These are phyloP conservation scores for Gryon sp. DNA, from an alignment of 1,140 invertebrate species.

Conservation along the genomic window DNA sequence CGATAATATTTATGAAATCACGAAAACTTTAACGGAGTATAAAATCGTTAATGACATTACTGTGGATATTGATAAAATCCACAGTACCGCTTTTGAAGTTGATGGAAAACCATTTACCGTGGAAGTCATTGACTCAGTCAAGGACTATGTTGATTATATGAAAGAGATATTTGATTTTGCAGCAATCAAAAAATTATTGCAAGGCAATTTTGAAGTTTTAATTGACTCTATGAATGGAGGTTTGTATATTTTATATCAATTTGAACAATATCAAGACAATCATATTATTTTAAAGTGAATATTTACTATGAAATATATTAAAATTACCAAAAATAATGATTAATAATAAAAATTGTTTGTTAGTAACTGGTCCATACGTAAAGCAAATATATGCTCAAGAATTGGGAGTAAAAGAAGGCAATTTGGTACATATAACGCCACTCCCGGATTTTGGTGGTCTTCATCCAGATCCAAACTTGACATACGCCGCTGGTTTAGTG, in stretches of 20 bases:
- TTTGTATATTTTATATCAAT: constrained; percentile 74
- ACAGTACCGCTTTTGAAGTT: constrained; percentile 80
- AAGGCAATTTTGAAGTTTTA: constrained; percentile 91
- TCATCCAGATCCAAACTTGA: constrained; percentile 99
- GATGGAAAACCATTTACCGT: constrained; percentile 89
- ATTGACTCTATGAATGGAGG: constrained; percentile 97
- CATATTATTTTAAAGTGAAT: background rate
- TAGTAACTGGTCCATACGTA: constrained; percentile 98
- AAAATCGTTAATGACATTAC: constrained; percentile 87
- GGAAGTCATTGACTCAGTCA: constrained; percentile 94
- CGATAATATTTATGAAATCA: constrained; percentile 92
- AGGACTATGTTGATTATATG: constrained; percentile 95
- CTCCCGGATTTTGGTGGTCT: constrained; percentile 97
- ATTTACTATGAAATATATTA: background rate
- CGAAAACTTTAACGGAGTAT: constrained; percentile 89
- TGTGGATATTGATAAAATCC: constrained; percentile 87
- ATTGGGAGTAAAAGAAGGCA: constrained; percentile 85
- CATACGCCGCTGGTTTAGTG: constrained; percentile 95
- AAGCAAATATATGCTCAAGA: constrained; percentile 93
- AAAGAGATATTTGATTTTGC: constrained; percentile 98
- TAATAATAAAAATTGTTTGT: background rate
- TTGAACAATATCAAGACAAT: background rate
- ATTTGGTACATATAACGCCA: constrained; percentile 87
- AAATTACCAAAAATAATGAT: background rate
- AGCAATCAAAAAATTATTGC: constrained; percentile 87